These are phyloP conservation scores for Apistogramma diplotaenia DNA, from an alignment of 2,113 vertebrate genomes.

Conservation along the genomic window DNA sequence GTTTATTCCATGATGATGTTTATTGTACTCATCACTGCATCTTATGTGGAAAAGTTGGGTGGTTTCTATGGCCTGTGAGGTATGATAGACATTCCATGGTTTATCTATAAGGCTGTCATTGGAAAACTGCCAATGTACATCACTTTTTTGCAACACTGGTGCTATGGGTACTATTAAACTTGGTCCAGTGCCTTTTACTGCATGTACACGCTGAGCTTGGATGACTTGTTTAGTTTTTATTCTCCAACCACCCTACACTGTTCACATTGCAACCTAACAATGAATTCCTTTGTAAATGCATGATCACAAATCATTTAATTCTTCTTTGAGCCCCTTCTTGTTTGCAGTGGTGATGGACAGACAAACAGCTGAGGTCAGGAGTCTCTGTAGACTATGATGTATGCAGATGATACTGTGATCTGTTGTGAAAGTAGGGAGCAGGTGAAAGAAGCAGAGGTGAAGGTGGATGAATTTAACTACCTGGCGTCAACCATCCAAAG, in stretches of 20 bases:
- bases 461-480: too few species aligned
- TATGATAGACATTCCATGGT: background rate
- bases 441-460: too few species aligned
- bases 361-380: too few species aligned
- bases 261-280: background rate
- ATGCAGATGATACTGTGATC: too few species aligned
- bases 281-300: background rate
- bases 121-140: background rate
- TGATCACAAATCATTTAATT: background rate
- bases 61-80: background rate
- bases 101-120: background rate
- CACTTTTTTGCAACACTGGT: background rate
- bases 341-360: too few species aligned
- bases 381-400: too few species aligned
- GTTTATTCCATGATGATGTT: background rate
- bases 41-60: background rate
- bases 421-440: too few species aligned
- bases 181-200: background rate
- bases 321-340: background rate
- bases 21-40: background rate
- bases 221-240: background rate
- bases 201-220: background rate
- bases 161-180: background rate
- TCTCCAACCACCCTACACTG: background rate
- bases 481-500: too few species aligned